phyloP scores from a whole-genome alignment of 2,888 invertebrate genomes.

The Hyposoter dolosus region DNA sequence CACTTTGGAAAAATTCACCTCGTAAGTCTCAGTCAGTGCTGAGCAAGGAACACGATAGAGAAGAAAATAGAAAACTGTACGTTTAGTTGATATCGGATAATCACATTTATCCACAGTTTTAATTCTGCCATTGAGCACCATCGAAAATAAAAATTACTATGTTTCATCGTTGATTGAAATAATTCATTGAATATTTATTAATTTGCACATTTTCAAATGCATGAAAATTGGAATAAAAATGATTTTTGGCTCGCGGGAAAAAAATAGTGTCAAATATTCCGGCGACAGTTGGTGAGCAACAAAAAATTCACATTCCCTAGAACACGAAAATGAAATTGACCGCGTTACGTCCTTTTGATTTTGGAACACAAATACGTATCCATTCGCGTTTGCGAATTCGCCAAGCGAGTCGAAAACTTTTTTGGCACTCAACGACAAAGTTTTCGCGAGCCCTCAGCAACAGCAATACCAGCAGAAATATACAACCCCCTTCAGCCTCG shows the following conservation, averaged over 20 bases:
- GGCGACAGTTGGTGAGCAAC: neutral
- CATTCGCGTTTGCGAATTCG: constrained; percentile 36
- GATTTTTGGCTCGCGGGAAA: neutral
- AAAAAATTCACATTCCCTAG: neutral
- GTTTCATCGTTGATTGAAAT: neutral
- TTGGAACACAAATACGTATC: neutral
- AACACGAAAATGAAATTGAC: neutral
- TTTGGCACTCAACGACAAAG: constrained; percentile 57
- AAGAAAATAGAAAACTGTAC: neutral
- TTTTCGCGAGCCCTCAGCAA: constrained; percentile 56
- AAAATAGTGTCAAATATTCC: constrained; percentile 1
- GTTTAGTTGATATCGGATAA: neutral
- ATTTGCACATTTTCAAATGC: neutral
- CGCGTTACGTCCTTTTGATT: constrained; percentile 13
- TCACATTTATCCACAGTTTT: neutral
- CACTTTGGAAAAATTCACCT: constrained; percentile 69
- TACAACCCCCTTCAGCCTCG: constrained; percentile 25
- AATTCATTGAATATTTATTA: neutral
- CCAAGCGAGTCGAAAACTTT: constrained; percentile 64
- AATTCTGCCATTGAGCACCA: neutral
- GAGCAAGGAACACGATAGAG: constrained; percentile 7
- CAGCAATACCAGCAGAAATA: constrained; percentile 48
- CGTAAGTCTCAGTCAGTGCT: constrained; percentile 58
- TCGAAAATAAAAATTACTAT: neutral
- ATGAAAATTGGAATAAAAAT: neutral